phyloP scores from a whole-genome alignment of 2,797 vertebrate species.

The Chelidonichthys spinosus region DNA sequence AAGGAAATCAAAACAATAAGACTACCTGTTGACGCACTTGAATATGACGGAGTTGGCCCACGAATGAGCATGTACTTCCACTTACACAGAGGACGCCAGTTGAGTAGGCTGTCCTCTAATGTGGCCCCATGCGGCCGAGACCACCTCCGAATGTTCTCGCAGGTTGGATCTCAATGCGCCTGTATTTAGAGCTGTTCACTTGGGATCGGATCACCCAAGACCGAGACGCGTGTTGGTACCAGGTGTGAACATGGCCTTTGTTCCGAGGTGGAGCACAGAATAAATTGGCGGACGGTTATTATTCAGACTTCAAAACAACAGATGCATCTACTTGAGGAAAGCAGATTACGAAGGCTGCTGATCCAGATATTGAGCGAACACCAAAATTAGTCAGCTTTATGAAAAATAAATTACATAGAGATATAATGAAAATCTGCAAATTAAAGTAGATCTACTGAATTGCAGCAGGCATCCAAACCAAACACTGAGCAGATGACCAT shows the following conservation, averaged over 20 bases:
- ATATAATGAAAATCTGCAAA: neutral
- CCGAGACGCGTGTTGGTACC: neutral
- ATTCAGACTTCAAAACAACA: slow-evolving; percentile 45
- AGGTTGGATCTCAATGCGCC: neutral
- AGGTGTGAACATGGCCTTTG: slow-evolving; percentile 2
- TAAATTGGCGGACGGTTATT: slow-evolving; percentile 35
- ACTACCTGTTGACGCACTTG: neutral
- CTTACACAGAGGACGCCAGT: neutral
- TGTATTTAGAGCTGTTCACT: neutral
- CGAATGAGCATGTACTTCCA: neutral
- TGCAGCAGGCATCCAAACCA: neutral
- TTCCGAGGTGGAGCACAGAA: slow-evolving; percentile 41
- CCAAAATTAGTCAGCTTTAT: slow-evolving; percentile 33
- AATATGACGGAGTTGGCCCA: neutral
- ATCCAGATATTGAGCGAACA: slow-evolving; percentile 13
- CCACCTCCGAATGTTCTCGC: neutral
- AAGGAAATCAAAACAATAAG: neutral
- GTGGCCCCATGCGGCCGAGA: neutral
- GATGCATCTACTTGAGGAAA: slow-evolving; percentile 34
- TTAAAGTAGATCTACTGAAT: slow-evolving; percentile 14
- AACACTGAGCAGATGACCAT: neutral
- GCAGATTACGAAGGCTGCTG: slow-evolving; percentile 33
- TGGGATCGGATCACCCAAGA: neutral
- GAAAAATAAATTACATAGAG: slow-evolving; percentile 8
- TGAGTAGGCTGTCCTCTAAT: neutral